Conservation (phyloP, 2,797 vertebrate species). For the Crypturellus tataupa region DNA sequence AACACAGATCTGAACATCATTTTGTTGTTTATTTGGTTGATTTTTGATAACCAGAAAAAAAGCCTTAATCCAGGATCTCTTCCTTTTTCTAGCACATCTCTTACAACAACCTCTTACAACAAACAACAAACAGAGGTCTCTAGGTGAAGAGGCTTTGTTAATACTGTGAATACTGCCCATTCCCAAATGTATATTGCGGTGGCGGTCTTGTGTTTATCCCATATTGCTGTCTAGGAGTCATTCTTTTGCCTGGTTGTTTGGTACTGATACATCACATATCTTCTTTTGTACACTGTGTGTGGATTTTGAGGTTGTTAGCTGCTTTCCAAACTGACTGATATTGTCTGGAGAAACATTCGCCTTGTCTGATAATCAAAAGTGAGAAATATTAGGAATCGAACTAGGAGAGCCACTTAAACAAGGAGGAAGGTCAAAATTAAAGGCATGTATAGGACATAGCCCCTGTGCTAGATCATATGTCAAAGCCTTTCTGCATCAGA, state of each 20-base stretch:
- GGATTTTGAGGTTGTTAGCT: background rate
- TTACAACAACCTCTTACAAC: background rate
- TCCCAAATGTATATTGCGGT: background rate
- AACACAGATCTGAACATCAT: fast-evolving
- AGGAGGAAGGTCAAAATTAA: background rate
- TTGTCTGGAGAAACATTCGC: background rate
- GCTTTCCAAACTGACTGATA: background rate
- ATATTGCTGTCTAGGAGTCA: background rate
- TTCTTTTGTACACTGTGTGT: background rate
- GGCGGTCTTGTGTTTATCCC: background rate
- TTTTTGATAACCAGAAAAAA: background rate
- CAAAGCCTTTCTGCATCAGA: background rate
- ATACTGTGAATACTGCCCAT: background rate
- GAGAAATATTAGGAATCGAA: background rate
- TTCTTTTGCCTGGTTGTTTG: background rate
- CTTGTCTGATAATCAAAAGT: background rate
- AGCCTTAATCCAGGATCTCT: background rate
- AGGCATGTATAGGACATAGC: background rate
- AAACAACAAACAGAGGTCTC: background rate
- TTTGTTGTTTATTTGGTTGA: background rate
- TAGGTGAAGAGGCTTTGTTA: background rate
- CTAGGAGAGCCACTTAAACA: background rate
- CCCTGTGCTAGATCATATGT: background rate
- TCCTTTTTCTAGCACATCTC: background rate
- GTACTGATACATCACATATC: background rate